These are phyloP conservation scores for Lithophane socia DNA, from an alignment of 2,888 invertebrate genomes.

Conservation along the genomic window DNA sequence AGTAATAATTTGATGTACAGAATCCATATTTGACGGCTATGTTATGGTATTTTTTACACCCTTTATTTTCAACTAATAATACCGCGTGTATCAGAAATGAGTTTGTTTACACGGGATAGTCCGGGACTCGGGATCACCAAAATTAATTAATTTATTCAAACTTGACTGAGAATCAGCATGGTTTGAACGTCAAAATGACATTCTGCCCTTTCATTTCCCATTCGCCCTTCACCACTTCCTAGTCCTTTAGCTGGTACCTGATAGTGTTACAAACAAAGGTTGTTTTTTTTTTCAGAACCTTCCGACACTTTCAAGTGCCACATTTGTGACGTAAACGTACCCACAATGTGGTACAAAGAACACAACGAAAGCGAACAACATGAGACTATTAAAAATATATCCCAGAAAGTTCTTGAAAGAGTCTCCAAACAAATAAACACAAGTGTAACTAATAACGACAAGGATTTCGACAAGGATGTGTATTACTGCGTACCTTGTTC, in stretches of 20 bases:
- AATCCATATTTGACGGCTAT: no score
- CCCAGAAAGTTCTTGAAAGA: constrained; percentile 65
- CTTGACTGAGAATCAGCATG: background rate
- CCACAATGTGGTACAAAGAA: constrained; percentile 60
- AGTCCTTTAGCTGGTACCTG: background rate
- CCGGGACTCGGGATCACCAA: background rate
- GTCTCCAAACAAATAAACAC: constrained; percentile 60
- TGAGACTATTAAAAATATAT: constrained; percentile 63
- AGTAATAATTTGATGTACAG: no score
- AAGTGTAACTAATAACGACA: background rate
- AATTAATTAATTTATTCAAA: background rate
- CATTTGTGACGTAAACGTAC: constrained; percentile 72
- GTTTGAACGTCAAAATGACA: background rate
- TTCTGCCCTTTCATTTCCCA: background rate
- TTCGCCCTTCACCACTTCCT: background rate
- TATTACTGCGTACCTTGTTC: constrained; percentile 53
- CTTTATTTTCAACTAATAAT: no score
- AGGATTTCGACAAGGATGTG: accelerated
- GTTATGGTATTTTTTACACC: no score
- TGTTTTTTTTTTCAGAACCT: constrained; percentile 28
- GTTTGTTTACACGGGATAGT: no score
- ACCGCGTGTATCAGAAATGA: no score
- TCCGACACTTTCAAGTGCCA: constrained; percentile 63
- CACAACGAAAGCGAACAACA: constrained; percentile 71
- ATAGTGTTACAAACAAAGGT: background rate